phyloP scores from a whole-genome alignment of 2,797 vertebrate genomes.

The Pseudomugil tenellus region DNA sequence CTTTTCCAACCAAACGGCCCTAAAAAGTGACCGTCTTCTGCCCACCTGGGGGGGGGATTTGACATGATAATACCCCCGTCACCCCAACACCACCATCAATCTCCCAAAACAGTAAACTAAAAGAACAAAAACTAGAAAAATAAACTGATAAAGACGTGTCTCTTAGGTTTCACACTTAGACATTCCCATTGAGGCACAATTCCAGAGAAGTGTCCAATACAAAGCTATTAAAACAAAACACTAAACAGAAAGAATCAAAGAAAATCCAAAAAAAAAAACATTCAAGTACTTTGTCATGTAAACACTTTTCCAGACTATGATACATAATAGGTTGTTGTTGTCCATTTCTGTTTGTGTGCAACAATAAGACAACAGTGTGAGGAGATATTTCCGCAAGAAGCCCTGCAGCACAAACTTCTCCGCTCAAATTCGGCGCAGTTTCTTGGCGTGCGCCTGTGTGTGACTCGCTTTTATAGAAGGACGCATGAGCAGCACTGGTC shows the following conservation, averaged over 20 bases:
- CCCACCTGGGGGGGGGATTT: slow-evolving; percentile 29
- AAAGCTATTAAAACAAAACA: slow-evolving; percentile 63
- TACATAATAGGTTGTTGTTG: slow-evolving; percentile 72
- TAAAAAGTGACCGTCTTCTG: slow-evolving; percentile 36
- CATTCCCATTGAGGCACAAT: slow-evolving; percentile 82
- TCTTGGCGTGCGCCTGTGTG: neutral
- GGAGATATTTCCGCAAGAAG: slow-evolving; percentile 51
- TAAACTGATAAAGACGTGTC: slow-evolving; percentile 55
- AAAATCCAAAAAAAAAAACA: slow-evolving; percentile 71
- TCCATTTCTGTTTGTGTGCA: slow-evolving; percentile 71
- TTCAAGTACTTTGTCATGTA: slow-evolving; percentile 86
- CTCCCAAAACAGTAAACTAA: slow-evolving; percentile 57
- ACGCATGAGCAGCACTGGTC: slow-evolving; percentile 92
- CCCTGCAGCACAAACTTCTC: slow-evolving; percentile 41
- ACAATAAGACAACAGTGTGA: slow-evolving; percentile 80
- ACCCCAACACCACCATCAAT: slow-evolving; percentile 10
- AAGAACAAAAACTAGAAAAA: slow-evolving; percentile 21
- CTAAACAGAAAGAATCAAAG: slow-evolving; percentile 15
- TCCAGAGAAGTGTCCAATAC: slow-evolving; percentile 81
- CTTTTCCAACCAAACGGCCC: slow-evolving; percentile 23
- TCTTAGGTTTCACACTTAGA: slow-evolving; percentile 82
- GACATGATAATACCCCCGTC: slow-evolving; percentile 12
- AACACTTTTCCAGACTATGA: slow-evolving; percentile 82
- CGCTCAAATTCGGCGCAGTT: slow-evolving; percentile 26
- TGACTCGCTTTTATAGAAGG: slow-evolving; percentile 75